phyloP scores from a whole-genome alignment of 1,140 invertebrate genomes.

The Papilio aristodemus region DNA sequence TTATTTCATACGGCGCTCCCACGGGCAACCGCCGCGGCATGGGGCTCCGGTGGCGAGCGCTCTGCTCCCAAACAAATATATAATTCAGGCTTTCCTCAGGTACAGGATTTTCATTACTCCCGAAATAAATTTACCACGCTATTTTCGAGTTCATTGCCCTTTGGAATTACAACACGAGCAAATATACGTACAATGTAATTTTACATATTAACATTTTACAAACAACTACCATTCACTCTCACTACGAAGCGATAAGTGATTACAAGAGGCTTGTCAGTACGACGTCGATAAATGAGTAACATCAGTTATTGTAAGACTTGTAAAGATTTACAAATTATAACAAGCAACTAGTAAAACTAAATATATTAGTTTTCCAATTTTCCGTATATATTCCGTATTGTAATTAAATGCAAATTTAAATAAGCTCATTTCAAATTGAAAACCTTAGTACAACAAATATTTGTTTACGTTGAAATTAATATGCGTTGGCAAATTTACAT shows the following conservation, averaged over 20 bases:
- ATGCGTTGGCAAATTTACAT: constrained; percentile 6
- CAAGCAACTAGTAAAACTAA: neutral
- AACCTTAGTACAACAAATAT: constrained; percentile 14
- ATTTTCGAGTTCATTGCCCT: constrained; percentile 59
- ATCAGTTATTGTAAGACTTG: neutral
- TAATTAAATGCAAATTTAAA: constrained; percentile 1
- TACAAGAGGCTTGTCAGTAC: too few relatives aligned
- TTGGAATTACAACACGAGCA: constrained; percentile 37
- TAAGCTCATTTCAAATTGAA: constrained; percentile 14
- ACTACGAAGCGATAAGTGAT: too few relatives aligned
- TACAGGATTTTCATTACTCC: constrained; percentile 71
- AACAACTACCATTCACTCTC: too few relatives aligned
- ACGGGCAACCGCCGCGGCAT: constrained; percentile 58
- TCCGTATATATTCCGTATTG: constrained; percentile 9
- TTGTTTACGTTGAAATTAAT: constrained; percentile 17
- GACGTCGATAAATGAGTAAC: too few relatives aligned
- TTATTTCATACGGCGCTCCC: constrained; percentile 58
- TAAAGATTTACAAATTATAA: neutral
- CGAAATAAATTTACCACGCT: constrained; percentile 59
- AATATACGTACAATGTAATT: neutral
- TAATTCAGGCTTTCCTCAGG: constrained; percentile 72
- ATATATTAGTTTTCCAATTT: constrained; percentile 19
- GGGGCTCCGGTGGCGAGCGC: constrained; percentile 50
- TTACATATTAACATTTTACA: too few relatives aligned
- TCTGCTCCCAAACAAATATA: constrained; percentile 64